Evolutionary conservation across 2,888 invertebrate genomes (phyloP).

Genomic region (Trichacis sp.): DNA sequence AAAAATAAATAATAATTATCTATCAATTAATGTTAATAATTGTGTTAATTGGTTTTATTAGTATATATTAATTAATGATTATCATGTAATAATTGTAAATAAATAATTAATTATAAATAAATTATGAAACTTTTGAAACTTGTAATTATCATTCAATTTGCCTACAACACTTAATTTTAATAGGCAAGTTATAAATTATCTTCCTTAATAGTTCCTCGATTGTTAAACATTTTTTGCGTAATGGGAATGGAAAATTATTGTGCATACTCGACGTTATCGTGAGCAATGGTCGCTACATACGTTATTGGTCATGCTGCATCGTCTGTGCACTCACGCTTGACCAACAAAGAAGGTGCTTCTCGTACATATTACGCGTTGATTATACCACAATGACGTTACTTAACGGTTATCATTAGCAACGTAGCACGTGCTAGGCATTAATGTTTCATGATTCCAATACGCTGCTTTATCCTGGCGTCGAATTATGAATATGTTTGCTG

Average conservation of each 20-base stretch:
- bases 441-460: neutral
- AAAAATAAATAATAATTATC: too few species aligned
- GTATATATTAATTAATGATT: too few species aligned
- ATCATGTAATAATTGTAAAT: too few species aligned
- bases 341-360: conserved; percentile 2
- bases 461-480: neutral
- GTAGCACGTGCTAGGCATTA: neutral
- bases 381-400: conserved; percentile 7
- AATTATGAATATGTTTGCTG: neutral
- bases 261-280: neutral
- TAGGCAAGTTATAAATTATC: too few species aligned
- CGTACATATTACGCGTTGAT: conserved; percentile 1
- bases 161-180: too few species aligned
- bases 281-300: neutral
- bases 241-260: neutral
- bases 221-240: neutral
- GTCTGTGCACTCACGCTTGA: neutral
- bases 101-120: too few species aligned
- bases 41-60: too few species aligned
- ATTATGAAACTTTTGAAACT: too few species aligned
- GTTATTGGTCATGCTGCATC: neutral
- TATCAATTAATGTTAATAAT: too few species aligned
- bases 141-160: too few species aligned
- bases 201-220: neutral
- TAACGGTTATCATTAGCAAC: conserved; percentile 2